Conservation (phyloP, 2,888 invertebrate species). For the Trichopoda pennipes region DNA sequence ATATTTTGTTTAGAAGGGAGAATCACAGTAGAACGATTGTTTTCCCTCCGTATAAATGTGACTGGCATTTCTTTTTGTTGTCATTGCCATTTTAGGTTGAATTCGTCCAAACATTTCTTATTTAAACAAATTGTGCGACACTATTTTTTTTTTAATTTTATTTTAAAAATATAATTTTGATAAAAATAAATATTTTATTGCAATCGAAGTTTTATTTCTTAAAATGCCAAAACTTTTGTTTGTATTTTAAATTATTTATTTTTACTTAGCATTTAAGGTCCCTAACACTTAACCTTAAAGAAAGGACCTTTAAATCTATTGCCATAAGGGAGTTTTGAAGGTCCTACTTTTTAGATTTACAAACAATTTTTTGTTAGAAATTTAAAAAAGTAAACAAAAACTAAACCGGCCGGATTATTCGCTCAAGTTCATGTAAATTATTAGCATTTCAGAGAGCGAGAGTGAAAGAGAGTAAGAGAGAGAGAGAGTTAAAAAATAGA, state of each 20-base stretch:
- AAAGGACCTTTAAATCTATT: slow-evolving; percentile 21
- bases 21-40: too few species aligned
- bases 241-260: not conserved
- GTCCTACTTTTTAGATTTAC: slow-evolving; percentile 26
- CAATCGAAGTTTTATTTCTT: too few species aligned
- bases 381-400: not conserved
- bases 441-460: slow-evolving; percentile 42
- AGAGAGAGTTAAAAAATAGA: not conserved
- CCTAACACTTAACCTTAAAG: slow-evolving; percentile 17
- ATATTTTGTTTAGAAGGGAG: too few species aligned
- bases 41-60: too few species aligned
- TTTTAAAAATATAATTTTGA: too few species aligned
- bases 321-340: slow-evolving; percentile 33
- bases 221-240: too few species aligned
- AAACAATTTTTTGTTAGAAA: not conserved
- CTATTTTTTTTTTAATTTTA: too few species aligned
- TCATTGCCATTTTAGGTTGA: too few species aligned
- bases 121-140: not conserved
- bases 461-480: not conserved
- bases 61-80: too few species aligned
- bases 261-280: slow-evolving; percentile 4
- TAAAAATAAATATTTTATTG: too few species aligned
- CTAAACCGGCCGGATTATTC: slow-evolving; percentile 32
- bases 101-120: too few species aligned
- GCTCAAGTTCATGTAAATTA: not conserved